Percentiles rank a stretch among this genome's conserved stretches.
These are phyloP conservation scores for Drosophila malerkotliana DNA, from an alignment of 1,140 invertebrate genomes.

Conservation along the genomic window DNA sequence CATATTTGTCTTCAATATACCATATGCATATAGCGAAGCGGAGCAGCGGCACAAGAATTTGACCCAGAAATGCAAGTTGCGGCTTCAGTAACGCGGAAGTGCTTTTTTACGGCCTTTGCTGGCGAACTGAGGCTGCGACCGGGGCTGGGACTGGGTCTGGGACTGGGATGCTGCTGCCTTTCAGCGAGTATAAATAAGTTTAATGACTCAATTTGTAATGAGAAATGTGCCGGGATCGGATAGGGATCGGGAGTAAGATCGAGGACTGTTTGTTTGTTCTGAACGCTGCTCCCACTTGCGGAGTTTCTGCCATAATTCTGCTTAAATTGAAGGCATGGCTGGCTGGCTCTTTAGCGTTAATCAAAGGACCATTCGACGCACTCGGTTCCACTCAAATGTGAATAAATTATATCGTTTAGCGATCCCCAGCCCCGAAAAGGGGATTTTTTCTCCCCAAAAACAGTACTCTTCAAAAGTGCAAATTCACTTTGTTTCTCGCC, in stretches of 20 bases:
- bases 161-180: slow-evolving; percentile 45
- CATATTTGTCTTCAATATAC: slow-evolving; percentile 14
- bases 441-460: slow-evolving; percentile 47
- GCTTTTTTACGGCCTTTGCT: slow-evolving; percentile 49
- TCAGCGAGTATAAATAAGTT: slow-evolving; percentile 80
- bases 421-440: slow-evolving; percentile 1
- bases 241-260: not conserved
- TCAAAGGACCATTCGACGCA: slow-evolving; percentile 58
- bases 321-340: slow-evolving; percentile 57
- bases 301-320: slow-evolving; percentile 58
- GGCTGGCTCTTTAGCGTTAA: slow-evolving; percentile 57
- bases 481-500: slow-evolving; percentile 41
- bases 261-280: slow-evolving; percentile 44
- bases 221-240: slow-evolving; percentile 59
- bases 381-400: slow-evolving; percentile 54
- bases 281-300: slow-evolving; percentile 49
- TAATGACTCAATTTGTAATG: slow-evolving; percentile 83
- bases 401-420: slow-evolving; percentile 73
- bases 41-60: slow-evolving; percentile 43
- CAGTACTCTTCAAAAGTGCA: slow-evolving; percentile 17
- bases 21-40: slow-evolving; percentile 19
- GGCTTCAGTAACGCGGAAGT: slow-evolving; percentile 72
- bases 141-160: not conserved
- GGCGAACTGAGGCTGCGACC: slow-evolving; percentile 18
- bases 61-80: slow-evolving; percentile 72